Evolutionary conservation across 2,113 vertebrate genomes (phyloP).

Genomic region (Cyprichromis sp.): DNA sequence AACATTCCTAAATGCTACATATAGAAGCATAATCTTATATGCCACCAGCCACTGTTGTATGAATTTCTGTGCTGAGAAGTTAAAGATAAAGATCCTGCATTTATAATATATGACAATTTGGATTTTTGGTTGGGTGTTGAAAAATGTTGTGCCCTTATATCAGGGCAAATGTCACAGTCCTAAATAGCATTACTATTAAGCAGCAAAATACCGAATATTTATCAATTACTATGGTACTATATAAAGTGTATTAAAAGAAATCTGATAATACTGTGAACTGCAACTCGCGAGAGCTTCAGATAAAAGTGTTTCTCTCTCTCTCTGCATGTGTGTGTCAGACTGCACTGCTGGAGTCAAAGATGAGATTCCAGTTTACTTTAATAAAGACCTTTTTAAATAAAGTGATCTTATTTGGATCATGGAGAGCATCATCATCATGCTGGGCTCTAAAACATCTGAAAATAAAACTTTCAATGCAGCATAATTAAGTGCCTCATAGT

Average conservation of each 20-base stretch:
- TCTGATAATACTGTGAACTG: background rate
- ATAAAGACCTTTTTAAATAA: background rate
- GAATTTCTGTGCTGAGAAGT: background rate
- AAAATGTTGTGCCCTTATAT: background rate
- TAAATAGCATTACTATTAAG: background rate
- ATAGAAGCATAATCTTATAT: background rate
- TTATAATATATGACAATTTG: background rate
- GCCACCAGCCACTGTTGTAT: background rate
- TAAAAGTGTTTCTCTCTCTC: background rate
- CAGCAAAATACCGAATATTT: background rate
- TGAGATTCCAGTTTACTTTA: background rate
- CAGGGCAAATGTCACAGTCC: background rate
- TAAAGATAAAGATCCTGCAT: background rate
- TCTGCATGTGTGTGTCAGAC: background rate
- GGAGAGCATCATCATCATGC: background rate
- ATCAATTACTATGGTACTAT: background rate
- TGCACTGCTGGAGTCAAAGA: background rate
- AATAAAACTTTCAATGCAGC: background rate
- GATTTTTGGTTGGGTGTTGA: background rate
- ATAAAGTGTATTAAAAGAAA: background rate
- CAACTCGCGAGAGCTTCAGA: background rate
- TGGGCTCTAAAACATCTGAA: background rate
- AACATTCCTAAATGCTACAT: background rate
- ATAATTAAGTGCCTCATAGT: constrained; percentile 1
- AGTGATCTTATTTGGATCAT: background rate